Conservation (phyloP, 2,113 vertebrate species). For the Melanerpes aurifrons region DNA sequence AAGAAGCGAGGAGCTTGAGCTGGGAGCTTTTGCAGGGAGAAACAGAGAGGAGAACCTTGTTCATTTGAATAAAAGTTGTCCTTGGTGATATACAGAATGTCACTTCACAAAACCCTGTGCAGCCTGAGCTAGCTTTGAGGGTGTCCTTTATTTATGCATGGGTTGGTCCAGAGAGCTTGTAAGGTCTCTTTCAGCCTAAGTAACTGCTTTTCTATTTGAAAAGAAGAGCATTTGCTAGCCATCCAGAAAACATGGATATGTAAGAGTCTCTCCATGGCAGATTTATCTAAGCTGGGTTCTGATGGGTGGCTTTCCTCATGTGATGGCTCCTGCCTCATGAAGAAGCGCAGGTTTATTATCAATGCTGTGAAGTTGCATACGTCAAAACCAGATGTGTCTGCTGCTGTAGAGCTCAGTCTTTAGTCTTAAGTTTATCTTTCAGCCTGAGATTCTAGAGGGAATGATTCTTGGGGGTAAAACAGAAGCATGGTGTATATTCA, state of each 20-base stretch:
- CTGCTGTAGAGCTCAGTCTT: neutral
- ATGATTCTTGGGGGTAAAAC: neutral
- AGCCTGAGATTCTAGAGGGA: neutral
- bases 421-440: neutral
- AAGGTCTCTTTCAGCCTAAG: neutral
- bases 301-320: neutral
- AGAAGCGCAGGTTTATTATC: neutral
- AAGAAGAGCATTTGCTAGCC: neutral
- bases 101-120: neutral
- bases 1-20: neutral
- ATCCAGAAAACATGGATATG: neutral
- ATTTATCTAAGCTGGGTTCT: neutral
- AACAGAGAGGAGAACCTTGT: conserved; percentile 1
- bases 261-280: neutral
- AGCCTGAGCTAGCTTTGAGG: neutral
- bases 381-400: neutral
- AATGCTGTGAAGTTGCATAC: neutral
- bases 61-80: conserved; percentile 42
- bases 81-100: conserved; percentile 28
- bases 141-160: neutral
- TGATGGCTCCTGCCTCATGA: neutral
- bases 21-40: neutral
- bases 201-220: neutral
- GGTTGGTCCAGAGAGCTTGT: accelerated
- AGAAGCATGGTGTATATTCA: neutral